Base-by-base conservation (phyloP, 2,113 vertebrate species). In the Mugil cephalus region DNA sequence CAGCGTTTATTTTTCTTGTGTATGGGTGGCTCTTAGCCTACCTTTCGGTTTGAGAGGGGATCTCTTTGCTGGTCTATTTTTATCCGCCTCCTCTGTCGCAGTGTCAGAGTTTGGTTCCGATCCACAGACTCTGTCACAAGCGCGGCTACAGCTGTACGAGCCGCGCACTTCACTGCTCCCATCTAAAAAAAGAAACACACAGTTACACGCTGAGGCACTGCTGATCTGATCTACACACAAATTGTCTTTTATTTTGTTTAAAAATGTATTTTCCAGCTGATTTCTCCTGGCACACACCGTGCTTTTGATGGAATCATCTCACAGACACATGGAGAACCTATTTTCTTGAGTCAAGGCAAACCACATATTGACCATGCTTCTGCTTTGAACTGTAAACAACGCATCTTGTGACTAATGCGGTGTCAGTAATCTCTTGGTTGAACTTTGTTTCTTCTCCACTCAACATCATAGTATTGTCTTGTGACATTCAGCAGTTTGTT, bases 11-110 rank as follows among this genome's bases (percentile, higher is more conserved):
- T 30, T 30, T 30, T 30, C 24, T 30, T 30, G 24, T 30, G 24
- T 30, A 3, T 30, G 17, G 2, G 11, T 19, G 6, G 56, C 47
- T 9, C 10, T 39, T 5, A 50, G n/a, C 61, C 52, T 63, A 84
- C 91, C 80, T 72, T 68, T 78, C 52, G 78, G 67, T 68, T 87
- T 85, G 4, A 43, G 48, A 35, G 74, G 59, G 0, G 79, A 87
- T 47, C 24, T 8, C 39, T 60, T 74, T 0, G 7, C 15, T 0
- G 55, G 62, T 24, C 53, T 75, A 45, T 54, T 69, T 30, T 52
- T 14, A 0, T 15, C 1, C 10, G 19, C 55, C 30, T 67, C 42
- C 8, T 72, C 63, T 38, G 15, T 18, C 13, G 0, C 0, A 3
- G 6, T 42, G 54, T 59, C 45, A 11, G 53, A 0, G 0, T 38